phyloP scores from a whole-genome alignment of 2,888 invertebrate genomes.

The Stenodema calcarata region DNA sequence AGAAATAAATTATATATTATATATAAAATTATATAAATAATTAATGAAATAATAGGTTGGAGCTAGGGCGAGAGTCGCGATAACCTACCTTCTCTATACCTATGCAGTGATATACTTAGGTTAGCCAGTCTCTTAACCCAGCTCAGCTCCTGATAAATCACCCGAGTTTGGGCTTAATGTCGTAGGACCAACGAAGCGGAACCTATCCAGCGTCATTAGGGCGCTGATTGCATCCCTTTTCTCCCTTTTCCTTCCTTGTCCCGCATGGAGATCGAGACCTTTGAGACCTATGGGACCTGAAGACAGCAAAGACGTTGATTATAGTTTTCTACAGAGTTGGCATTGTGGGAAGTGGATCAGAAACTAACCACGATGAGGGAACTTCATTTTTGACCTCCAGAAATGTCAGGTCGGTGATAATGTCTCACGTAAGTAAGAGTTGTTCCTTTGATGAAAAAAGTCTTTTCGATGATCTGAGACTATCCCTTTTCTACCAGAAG shows the following conservation, averaged over 20 bases:
- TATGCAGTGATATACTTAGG: too few species aligned
- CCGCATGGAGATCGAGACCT: neutral
- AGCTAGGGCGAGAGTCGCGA: too few species aligned
- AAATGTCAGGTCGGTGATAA: neutral
- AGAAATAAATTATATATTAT: too few species aligned
- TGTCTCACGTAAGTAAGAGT: neutral
- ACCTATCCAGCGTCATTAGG: neutral
- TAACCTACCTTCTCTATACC: too few species aligned
- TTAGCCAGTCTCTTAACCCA: neutral
- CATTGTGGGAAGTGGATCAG: neutral
- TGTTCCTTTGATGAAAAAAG: neutral
- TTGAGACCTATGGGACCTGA: neutral
- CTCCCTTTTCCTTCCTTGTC: neutral
- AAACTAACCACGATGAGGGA: neutral
- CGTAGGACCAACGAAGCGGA: neutral
- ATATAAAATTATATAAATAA: too few species aligned
- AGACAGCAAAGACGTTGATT: neutral
- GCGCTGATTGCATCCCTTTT: neutral
- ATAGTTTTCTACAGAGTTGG: neutral
- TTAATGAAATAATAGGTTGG: too few species aligned
- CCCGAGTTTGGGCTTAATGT: neutral
- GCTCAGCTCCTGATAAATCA: neutral
- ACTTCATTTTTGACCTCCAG: neutral
- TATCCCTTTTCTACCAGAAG: neutral
- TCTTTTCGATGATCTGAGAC: neutral